Percentiles rank a stretch among this genome's conserved stretches.
Conservation (phyloP, 1,140 invertebrate species). For the Solenopsis invicta region DNA sequence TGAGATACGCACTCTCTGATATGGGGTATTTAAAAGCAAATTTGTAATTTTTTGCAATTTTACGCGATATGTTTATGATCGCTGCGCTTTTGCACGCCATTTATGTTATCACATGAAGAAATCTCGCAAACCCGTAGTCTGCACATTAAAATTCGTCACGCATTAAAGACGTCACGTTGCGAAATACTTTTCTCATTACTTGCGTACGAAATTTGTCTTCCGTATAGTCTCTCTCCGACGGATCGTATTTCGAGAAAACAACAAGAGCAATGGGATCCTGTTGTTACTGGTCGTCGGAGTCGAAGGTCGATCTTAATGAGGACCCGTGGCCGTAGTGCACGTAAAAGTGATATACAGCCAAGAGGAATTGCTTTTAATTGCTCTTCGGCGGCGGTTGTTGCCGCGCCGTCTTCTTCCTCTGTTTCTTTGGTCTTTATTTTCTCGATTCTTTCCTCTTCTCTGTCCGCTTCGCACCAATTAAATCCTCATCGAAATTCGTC, state of each 20-base stretch:
- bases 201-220: constrained; percentile 37
- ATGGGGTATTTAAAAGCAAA: constrained; percentile 1
- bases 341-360: constrained; percentile 73
- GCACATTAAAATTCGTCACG: constrained; percentile 37
- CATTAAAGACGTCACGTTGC: constrained; percentile 48
- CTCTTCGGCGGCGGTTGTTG: constrained; percentile 56
- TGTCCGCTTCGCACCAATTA: constrained; percentile 33
- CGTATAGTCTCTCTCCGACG: background rate
- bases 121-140: background rate
- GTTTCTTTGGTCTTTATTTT: constrained; percentile 30
- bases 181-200: constrained; percentile 49
- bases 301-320: constrained; percentile 78
- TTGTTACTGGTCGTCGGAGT: constrained; percentile 69
- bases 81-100: constrained; percentile 19
- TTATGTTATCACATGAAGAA: constrained; percentile 28
- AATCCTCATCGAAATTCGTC: constrained; percentile 45
- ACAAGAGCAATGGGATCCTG: constrained; percentile 68
- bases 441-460: background rate
- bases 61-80: background rate
- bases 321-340: constrained; percentile 66
- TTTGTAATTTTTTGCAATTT: constrained; percentile 7
- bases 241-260: constrained; percentile 58
- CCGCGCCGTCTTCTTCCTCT: constrained; percentile 32
- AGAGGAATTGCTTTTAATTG: constrained; percentile 75
- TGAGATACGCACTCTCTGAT: background rate